phyloP scores from a whole-genome alignment of 1,140 invertebrate species.

The Batillaria attramentaria region DNA sequence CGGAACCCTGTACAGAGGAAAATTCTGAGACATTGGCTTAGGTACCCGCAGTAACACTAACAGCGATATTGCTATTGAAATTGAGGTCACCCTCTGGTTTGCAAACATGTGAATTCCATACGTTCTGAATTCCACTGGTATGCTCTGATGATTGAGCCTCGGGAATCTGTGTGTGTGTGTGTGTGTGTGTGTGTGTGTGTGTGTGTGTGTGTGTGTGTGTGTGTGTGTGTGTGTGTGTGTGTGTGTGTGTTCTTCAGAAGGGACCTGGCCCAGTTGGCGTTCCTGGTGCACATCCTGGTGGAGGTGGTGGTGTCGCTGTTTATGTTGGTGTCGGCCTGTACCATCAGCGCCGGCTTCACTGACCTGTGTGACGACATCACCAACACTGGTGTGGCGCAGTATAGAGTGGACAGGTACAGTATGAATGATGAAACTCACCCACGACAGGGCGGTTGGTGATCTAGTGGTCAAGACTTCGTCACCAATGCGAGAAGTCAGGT shows the following conservation, averaged over 20 bases:
- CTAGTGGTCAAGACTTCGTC: too few species aligned
- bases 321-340: conserved; percentile 43
- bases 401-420: conserved; percentile 16
- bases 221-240: conserved; percentile 1
- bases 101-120: too few species aligned
- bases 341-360: conserved; percentile 41
- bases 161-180: not conserved
- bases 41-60: too few species aligned
- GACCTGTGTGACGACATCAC: conserved; percentile 36
- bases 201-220: not conserved
- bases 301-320: conserved; percentile 39
- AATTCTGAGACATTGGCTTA: too few species aligned
- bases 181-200: not conserved
- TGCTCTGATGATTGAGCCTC: too few species aligned
- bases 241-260: conserved; percentile 21
- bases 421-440: not conserved
- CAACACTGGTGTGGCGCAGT: not conserved
- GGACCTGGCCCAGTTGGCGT: conserved; percentile 39
- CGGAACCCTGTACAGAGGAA: too few species aligned
- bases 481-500: too few species aligned
- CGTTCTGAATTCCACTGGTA: too few species aligned
- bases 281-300: conserved; percentile 36
- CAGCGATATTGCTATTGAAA: too few species aligned
- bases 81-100: too few species aligned
- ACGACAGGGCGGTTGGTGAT: too few species aligned